A percentile compares a stretch with the other conserved stretches of the same genome.
Conservation (phyloP, 2,888 invertebrate genomes). For the Amphipyra tragopoginis region DNA sequence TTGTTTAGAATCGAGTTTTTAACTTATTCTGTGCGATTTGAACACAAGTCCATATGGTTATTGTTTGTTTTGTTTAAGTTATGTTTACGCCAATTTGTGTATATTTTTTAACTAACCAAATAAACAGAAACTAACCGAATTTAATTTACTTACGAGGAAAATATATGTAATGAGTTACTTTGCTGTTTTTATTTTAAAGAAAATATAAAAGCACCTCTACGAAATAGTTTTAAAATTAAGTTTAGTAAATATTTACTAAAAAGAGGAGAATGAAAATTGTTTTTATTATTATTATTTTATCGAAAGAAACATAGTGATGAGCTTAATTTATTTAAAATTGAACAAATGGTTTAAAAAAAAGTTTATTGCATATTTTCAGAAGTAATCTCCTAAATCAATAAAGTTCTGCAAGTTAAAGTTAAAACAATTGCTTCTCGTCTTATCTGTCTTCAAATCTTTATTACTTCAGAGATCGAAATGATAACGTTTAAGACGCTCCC, state of each 20-base stretch:
- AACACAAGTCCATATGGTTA: conserved; percentile 27
- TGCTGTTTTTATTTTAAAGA: conserved; percentile 7
- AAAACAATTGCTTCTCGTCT: conserved; percentile 53
- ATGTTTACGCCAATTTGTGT: conserved; percentile 34
- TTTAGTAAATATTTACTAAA: too few relatives aligned
- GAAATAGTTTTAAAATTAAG: too few relatives aligned
- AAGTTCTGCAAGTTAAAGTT: conserved; percentile 43
- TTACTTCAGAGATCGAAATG: conserved; percentile 56
- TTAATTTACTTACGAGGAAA: not conserved
- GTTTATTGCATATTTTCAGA: conserved; percentile 8
- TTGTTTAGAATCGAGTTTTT: conserved; percentile 22
- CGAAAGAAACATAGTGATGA: not conserved
- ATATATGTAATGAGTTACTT: not conserved
- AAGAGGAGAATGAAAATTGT: too few relatives aligned
- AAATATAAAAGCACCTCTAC: not conserved
- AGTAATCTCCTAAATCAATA: conserved; percentile 43
- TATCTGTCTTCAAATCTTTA: conserved; percentile 57
- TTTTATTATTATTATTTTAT: not conserved
- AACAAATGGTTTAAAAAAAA: not conserved
- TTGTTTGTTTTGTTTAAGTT: conserved; percentile 56
- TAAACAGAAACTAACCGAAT: conserved; percentile 7
- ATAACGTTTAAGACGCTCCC: conserved; percentile 47
- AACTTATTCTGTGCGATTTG: conserved; percentile 9
- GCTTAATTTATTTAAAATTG: not conserved
- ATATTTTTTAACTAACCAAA: conserved; percentile 19